Conservation (phyloP, 2,888 invertebrate genomes). For the Ochropacha duplaris region DNA sequence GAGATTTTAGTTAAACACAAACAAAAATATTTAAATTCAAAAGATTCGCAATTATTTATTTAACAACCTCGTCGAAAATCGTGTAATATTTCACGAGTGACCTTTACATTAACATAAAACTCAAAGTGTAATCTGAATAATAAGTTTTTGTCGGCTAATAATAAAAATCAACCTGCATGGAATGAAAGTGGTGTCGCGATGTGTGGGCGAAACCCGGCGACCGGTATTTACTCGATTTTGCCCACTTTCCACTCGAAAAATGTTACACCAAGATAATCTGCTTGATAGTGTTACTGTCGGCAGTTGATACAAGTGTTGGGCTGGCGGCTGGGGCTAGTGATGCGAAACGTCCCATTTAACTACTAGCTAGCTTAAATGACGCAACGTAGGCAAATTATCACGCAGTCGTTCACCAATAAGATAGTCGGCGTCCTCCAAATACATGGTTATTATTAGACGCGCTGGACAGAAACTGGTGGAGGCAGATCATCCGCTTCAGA, state of each 20-base stretch:
- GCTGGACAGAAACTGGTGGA: too few relatives aligned
- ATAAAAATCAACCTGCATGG: slow-evolving; percentile 2
- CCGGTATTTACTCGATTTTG: slow-evolving; percentile 2
- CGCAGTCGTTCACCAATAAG: too few relatives aligned
- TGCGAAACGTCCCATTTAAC: background rate
- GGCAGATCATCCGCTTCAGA: too few relatives aligned
- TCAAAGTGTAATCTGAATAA: background rate
- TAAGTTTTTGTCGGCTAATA: background rate
- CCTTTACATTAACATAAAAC: slow-evolving; percentile 2
- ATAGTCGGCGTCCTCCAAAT: too few relatives aligned
- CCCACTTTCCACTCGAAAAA: slow-evolving; percentile 6
- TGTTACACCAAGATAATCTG: background rate
- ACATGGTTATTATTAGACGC: too few relatives aligned
- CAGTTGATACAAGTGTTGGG: background rate
- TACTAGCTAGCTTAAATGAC: too few relatives aligned
- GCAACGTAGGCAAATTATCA: too few relatives aligned
- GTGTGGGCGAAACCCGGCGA: slow-evolving; percentile 3
- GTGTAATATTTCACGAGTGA: background rate
- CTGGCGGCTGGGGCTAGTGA: background rate
- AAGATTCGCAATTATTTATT: too few relatives aligned
- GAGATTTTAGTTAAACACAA: too few relatives aligned
- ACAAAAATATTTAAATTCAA: background rate
- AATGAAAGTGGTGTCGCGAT: slow-evolving; percentile 3
- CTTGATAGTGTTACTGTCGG: background rate
- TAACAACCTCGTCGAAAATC: background rate